Base-by-base conservation (phyloP, 1,140 invertebrate species). In the Drosophila teissieri region DNA sequence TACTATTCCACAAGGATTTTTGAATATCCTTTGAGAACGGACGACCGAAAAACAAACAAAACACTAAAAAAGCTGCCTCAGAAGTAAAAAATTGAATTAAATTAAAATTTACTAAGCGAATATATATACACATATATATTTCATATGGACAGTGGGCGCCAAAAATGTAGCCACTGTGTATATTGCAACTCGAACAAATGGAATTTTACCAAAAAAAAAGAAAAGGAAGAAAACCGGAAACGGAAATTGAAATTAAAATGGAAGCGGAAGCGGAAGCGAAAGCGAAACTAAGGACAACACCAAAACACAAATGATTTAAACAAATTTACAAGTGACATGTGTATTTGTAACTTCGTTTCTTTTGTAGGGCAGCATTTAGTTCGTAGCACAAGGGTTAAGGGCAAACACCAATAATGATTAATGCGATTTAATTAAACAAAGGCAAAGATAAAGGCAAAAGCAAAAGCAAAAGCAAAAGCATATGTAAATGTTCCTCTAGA, bases 301-400 rank as follows among this genome's bases (percentile, higher is more conserved):
- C 40, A 54, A 68, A 53, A 45, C 31, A 62, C 48, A 72, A 73
- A 68, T 76, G 62, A 77, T 57, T 67, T 45, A 57, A 62, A 46
- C 64, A 55, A 51, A 39, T 80, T 83, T 68, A 54, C 69, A 63
- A 63, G 17, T 37, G 39, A 57, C 39, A 14, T 73, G 19, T 10
- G 15, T 45, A 51, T 60, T 77, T 62, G 5, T 19, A 61, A 42
- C 40, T 17, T 44, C 5, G 22, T 34, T 44, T 45, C 40, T 45
- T 73, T 40, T 14, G 39, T 51, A 62, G 45, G 51, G 51, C 51
- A 73, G 69, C 64, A 61, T 80, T 85, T 68, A 80, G 73, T 77
- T 73, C 4, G 60, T 42, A 65, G 73, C 67, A 81, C 78, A 81
- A 78, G 82, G 82, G 73, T 67, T 84, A 81, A 64, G 51, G 65